Base-by-base conservation (phyloP, 2,113 vertebrate genomes). In the Lutjanus erythropterus region DNA sequence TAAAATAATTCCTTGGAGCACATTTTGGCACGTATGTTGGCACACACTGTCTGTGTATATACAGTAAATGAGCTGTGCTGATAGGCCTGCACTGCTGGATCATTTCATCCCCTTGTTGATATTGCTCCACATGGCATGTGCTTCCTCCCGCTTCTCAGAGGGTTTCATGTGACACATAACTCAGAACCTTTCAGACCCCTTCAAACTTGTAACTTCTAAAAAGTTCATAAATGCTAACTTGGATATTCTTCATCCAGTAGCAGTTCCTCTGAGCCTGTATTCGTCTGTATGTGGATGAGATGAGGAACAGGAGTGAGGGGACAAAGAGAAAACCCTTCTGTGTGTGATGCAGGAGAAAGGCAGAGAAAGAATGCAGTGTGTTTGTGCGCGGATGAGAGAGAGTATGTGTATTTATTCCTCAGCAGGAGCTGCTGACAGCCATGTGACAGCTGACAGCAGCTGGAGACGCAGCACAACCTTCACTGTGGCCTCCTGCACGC, bases 381-480 rank as follows among this genome's bases (percentile, higher is more conserved):
- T 71, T 31, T 2, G 65, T 60, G 25, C 59, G 42, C 37, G 7
- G 44, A 6, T 27, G 35, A n/a, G 52, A 47, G 37, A 47, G 61
- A 53, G 50, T 23, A 9, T 35, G 59, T 61, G 67, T 73, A 58
- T 83, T 88, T 86, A 83, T 87, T 88, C 71, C 50, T 69, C 60
- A 78, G 60, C 55, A 78, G 39, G 68, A 68, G 64, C 72, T 78
- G 88, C 86, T 91, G 93, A 94, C 81, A 92, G 86, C 52, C 68
- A 72, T 90, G 83, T 91, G 90, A 93, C 85, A 81, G 53, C 72
- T 53, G 56, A 77, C 73, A 78, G 81, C 92, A 94, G 89, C 93
- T 92, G 92, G 73, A 62, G 82, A 84, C 80, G 61, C 83, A 86
- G 64, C 67, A 80, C 55, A 61, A 58, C 71, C 72, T 71, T 71